Evolutionary conservation across 2,888 invertebrate genomes (phyloP).

Genomic region (Pterostichus niger): DNA sequence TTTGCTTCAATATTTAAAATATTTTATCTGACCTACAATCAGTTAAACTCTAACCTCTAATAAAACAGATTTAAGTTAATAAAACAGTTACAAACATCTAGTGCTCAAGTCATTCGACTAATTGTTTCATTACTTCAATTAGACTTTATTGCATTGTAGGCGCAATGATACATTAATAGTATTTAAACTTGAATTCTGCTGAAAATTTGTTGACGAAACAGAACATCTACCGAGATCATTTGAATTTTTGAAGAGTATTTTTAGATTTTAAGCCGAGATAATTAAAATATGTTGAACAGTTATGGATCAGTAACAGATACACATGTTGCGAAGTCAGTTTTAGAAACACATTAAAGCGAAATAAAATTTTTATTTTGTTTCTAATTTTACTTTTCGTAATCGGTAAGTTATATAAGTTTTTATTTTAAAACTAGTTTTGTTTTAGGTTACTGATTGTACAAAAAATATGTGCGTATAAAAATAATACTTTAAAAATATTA

Average conservation of each 20-base stretch:
- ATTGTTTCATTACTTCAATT: constrained; percentile 29
- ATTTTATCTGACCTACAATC: not conserved
- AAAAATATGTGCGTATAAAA: too few relatives aligned
- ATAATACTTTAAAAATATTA: too few relatives aligned
- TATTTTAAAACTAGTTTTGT: too few relatives aligned
- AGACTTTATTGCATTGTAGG: not conserved
- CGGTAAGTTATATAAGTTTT: not conserved
- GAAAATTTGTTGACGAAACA: too few relatives aligned
- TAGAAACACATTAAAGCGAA: not conserved
- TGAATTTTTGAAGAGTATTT: too few relatives aligned
- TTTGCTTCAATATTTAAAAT: too few relatives aligned
- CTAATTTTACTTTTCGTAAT: not conserved
- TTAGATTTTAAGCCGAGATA: too few relatives aligned
- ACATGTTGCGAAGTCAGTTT: not conserved
- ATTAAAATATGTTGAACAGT: not conserved
- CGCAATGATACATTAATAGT: not conserved
- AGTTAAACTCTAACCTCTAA: not conserved
- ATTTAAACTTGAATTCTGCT: too few relatives aligned
- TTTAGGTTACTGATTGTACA: too few relatives aligned
- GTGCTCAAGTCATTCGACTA: constrained; percentile 24
- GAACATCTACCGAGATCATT: too few relatives aligned
- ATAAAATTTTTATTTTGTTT: not conserved
- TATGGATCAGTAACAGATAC: constrained; percentile 5
- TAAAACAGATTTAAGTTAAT: constrained; percentile 2
- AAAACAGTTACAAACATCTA: constrained; percentile 16